Evolutionary conservation across 2,888 invertebrate species (phyloP).

Genomic region (Heliconius charithonia): DNA sequence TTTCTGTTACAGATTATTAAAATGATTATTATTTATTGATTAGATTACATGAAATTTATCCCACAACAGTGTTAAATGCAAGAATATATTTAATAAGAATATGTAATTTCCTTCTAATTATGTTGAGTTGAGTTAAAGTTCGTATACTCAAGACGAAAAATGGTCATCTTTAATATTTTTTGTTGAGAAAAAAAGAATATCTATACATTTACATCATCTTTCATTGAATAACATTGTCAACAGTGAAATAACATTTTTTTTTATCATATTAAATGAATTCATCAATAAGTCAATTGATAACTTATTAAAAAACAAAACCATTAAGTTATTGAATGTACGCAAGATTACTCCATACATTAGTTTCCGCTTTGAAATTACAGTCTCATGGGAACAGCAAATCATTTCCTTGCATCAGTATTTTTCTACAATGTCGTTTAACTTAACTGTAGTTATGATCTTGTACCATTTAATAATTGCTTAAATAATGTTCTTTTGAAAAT

Average conservation of each 20-base stretch:
- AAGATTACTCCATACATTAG: not conserved
- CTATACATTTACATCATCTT: not conserved
- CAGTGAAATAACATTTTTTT: too few relatives aligned
- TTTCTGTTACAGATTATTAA: too few relatives aligned
- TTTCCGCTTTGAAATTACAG: slow-evolving; percentile 25
- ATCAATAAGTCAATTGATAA: too few relatives aligned
- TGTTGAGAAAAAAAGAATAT: too few relatives aligned
- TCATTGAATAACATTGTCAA: not conserved
- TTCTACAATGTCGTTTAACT: slow-evolving; percentile 11
- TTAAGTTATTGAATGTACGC: slow-evolving; percentile 15
- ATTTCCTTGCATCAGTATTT: slow-evolving; percentile 17
- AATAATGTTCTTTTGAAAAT: not conserved
- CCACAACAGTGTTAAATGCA: not conserved
- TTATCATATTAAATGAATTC: too few relatives aligned
- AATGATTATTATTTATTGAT: too few relatives aligned
- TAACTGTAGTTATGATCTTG: not conserved
- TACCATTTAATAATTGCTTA: too few relatives aligned
- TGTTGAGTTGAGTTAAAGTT: not conserved
- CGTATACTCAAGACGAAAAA: not conserved
- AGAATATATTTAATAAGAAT: not conserved
- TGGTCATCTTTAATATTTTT: not conserved
- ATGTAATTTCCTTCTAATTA: slow-evolving; percentile 5
- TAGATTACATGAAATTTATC: not conserved
- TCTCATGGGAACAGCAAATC: slow-evolving; percentile 14
- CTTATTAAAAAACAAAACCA: not conserved